Base-by-base conservation (phyloP, 2,888 invertebrate genomes). In the Cinara cedri region DNA sequence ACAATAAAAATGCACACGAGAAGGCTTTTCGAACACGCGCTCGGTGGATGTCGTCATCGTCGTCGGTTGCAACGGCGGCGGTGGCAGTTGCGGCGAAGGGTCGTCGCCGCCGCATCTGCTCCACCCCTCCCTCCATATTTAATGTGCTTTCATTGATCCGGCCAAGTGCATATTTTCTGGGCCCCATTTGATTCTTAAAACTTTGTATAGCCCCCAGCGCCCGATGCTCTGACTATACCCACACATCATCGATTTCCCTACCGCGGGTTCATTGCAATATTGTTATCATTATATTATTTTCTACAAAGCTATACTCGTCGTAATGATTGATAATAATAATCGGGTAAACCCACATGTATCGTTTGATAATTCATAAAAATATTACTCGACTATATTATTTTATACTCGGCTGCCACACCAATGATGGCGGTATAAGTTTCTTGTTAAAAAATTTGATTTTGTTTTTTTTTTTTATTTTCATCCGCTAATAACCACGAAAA, bases 131-230 rank as follows among this genome's bases (percentile, higher is more conserved):
- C 13, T 1, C 13, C 14, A 8, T 49, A 46, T 51, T 26, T 57
- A 71, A 71, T 71, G 44, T 71, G 57, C 44, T 71, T 24, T 71
- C 71, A 71, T 71, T 24, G 57, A 57, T 71, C 44, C 57, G 44
- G 24, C 71, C 10, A 54, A 54, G 51, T 51, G 19, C 54, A 71
- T 71, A 57, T 57, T 57, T 71, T 51, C 51, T 51, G 51, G 71
- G 4, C 44, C 21, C 9, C 34, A 4, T 71, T 71, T 57, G 44
- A 71, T 57, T 57, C 16, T n/a, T 57, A 57, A 57, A 57, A 55
- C 54, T 34, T 70, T 70, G 42, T 34, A 49, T 51, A 1, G n/a
- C 11, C 11, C 42, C 3, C 34, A 34, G 3, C 34, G 34, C 3
- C 34, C 34, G 34, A 3, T n/a, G 13, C 24, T 13, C n/a, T 1